Conservation (phyloP, 2,797 vertebrate genomes). For the Sitta carolinensis region DNA sequence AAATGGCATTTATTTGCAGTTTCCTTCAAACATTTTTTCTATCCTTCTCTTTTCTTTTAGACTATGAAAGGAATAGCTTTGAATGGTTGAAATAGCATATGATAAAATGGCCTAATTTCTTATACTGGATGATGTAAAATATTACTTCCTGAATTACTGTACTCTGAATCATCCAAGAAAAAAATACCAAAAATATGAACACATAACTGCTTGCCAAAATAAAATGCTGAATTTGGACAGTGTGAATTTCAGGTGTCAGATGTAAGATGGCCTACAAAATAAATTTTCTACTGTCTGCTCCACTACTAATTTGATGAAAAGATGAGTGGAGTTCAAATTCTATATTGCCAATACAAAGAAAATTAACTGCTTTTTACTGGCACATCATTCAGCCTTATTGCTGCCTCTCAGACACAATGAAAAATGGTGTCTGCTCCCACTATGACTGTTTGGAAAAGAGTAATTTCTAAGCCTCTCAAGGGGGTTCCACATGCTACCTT, state of each 20-base stretch:
- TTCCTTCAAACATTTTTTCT: background rate
- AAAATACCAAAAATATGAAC: constrained; percentile 6
- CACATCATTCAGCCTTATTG: background rate
- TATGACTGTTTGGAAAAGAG: background rate
- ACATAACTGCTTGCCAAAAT: background rate
- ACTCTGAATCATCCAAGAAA: constrained; percentile 23
- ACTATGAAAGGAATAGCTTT: constrained; percentile 32
- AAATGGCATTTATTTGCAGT: background rate
- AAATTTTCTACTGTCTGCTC: constrained; percentile 2
- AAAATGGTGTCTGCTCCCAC: background rate
- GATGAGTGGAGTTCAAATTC: background rate
- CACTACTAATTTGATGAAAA: constrained; percentile 1
- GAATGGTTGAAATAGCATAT: background rate
- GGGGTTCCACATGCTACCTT: background rate
- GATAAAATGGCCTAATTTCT: constrained; percentile 30
- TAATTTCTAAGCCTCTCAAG: background rate
- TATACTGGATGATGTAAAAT: constrained; percentile 41
- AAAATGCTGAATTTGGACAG: constrained; percentile 38
- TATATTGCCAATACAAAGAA: background rate
- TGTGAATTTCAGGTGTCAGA: constrained; percentile 1
- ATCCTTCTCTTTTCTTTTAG: background rate
- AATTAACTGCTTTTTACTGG: background rate
- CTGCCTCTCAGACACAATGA: background rate
- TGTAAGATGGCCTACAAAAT: background rate
- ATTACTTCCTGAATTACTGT: constrained; percentile 47